phyloP scores from a whole-genome alignment of 37 sponge, comb jelly and placozoan species.

The Hexactinellida sp. region DNA sequence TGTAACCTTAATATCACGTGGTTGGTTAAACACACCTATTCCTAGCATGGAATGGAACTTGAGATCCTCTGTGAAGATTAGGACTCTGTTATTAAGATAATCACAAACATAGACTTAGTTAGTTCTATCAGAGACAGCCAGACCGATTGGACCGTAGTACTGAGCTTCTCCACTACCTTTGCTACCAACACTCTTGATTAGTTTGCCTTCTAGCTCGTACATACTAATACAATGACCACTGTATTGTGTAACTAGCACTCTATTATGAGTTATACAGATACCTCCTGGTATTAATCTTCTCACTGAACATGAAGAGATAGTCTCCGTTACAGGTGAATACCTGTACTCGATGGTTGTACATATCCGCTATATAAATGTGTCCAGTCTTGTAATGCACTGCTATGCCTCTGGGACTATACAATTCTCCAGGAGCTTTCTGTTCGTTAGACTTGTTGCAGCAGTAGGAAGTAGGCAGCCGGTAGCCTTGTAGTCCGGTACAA shows the following conservation, averaged over 20 bases:
- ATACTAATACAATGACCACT: background rate
- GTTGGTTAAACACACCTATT: background rate
- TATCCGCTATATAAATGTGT: background rate
- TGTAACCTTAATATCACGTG: constrained; percentile 2
- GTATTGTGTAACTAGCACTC: background rate
- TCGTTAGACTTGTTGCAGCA: background rate
- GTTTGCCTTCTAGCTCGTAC: constrained; percentile 15
- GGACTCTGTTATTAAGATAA: background rate
- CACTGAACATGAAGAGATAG: constrained; percentile 9
- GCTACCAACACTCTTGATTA: constrained; percentile 12
- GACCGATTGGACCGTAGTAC: background rate
- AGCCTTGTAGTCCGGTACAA: constrained; percentile 12
- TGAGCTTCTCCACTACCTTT: background rate
- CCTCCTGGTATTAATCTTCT: background rate
- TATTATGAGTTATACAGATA: background rate
- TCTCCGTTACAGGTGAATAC: constrained; percentile 7
- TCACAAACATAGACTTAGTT: background rate
- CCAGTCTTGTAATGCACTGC: background rate
- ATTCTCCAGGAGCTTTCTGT: constrained; percentile 12
- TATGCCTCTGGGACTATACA: background rate
- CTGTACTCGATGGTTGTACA: background rate
- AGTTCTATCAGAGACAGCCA: background rate
- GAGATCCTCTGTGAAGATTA: background rate
- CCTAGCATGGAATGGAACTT: constrained; percentile 18
- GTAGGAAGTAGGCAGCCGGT: background rate